These are phyloP conservation scores for Acheta domesticus DNA, from an alignment of 2,888 invertebrate species.

Conservation along the genomic window DNA sequence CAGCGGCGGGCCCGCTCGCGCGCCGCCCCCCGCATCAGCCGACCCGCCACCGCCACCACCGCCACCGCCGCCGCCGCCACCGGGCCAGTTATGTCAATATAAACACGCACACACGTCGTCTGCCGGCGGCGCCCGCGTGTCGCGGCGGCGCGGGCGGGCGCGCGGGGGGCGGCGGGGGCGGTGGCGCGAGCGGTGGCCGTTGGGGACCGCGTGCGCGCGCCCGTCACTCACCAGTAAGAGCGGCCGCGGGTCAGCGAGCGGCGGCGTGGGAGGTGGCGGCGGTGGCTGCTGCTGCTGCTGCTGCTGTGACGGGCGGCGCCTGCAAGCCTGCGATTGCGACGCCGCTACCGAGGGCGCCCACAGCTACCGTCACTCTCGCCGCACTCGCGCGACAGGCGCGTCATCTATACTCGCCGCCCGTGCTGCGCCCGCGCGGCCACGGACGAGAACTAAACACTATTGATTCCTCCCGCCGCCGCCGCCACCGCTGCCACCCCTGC, in stretches of 20 bases:
- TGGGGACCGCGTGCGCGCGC: neutral
- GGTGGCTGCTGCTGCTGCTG: constrained; percentile 18
- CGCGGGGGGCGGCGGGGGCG: neutral
- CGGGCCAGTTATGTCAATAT: neutral
- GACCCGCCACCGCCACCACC: neutral
- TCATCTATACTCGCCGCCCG: constrained; percentile 1
- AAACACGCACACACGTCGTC: neutral
- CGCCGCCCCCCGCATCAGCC: neutral
- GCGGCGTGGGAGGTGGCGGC: neutral
- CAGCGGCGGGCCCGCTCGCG: neutral
- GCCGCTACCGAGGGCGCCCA: neutral
- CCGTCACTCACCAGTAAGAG: neutral
- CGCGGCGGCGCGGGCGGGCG: neutral
- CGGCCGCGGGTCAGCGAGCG: neutral
- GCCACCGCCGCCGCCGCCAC: neutral
- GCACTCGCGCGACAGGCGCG: neutral
- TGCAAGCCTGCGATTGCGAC: neutral
- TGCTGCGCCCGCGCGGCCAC: constrained; percentile 9
- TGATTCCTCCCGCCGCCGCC: neutral
- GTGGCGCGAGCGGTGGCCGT: neutral
- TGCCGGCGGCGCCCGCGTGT: neutral
- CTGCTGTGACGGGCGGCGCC: constrained; percentile 4
- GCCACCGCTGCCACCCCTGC: neutral
- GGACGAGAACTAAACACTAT: neutral
- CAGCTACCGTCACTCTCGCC: constrained; percentile 11